Percentiles rank a stretch among this genome's conserved stretches.
Conservation (phyloP, 2,113 vertebrate genomes). For the Xiphias gladius region DNA sequence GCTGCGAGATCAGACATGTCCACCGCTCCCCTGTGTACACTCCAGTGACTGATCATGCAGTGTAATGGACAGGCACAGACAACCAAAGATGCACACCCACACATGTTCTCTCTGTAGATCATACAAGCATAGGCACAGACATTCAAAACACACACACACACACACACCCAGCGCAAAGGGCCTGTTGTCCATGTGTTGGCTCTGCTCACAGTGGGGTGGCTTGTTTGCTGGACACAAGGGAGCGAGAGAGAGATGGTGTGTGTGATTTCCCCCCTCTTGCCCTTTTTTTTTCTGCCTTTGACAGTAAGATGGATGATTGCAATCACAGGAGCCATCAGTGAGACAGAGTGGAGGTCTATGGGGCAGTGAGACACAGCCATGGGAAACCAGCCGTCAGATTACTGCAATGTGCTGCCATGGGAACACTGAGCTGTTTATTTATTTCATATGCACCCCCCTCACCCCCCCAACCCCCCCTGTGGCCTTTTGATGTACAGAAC, state of each 20-base stretch:
- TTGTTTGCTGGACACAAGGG: slow-evolving; percentile 81
- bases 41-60: slow-evolving; percentile 81
- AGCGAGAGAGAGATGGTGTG: slow-evolving; percentile 71
- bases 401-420: slow-evolving; percentile 79
- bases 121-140: slow-evolving; percentile 47
- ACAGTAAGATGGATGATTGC: slow-evolving; percentile 87
- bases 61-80: slow-evolving; percentile 74
- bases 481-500: slow-evolving; percentile 68
- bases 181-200: slow-evolving; percentile 59
- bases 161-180: slow-evolving; percentile 39
- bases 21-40: slow-evolving; percentile 70
- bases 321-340: slow-evolving; percentile 86
- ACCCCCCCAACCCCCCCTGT: not conserved
- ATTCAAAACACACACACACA: slow-evolving; percentile 20
- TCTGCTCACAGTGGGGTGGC: slow-evolving; percentile 75
- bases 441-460: slow-evolving; percentile 71
- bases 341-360: slow-evolving; percentile 82
- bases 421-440: slow-evolving; percentile 81
- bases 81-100: slow-evolving; percentile 75
- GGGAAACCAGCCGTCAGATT: slow-evolving; percentile 86
- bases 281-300: slow-evolving; percentile 71
- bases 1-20: slow-evolving; percentile 84
- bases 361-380: slow-evolving; percentile 82
- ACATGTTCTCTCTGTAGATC: slow-evolving; percentile 69
- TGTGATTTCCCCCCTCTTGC: slow-evolving; percentile 78